Conservation (phyloP, 2,888 invertebrate species). For the Cephalotes varians region DNA sequence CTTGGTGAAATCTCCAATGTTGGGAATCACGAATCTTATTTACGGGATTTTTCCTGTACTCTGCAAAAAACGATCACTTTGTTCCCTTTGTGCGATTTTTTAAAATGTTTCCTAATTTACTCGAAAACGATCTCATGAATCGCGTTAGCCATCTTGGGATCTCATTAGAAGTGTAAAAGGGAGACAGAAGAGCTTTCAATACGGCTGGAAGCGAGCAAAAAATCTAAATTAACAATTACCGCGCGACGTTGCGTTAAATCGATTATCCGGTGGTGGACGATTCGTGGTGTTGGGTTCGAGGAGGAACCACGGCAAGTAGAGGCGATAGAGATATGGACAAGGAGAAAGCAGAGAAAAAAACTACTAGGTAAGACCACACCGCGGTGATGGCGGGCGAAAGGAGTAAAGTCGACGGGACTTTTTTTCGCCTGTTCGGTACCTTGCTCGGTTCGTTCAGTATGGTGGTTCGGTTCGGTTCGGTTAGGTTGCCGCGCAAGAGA, state of each 20-base stretch:
- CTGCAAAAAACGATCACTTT: neutral
- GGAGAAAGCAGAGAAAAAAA: constrained; percentile 29
- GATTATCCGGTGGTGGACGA: constrained; percentile 49
- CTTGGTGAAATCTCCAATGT: constrained; percentile 31
- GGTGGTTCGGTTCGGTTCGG: constrained; percentile 64
- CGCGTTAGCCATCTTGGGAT: neutral
- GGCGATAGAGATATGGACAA: constrained; percentile 53
- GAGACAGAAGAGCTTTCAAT: constrained; percentile 22
- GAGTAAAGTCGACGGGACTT: constrained; percentile 53
- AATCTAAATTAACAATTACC: constrained; percentile 53
- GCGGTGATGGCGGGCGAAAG: constrained; percentile 27
- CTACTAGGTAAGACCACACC: constrained; percentile 13
- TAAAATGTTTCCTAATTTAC: neutral
- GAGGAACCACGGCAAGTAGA: constrained; percentile 37
- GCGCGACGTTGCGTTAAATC: constrained; percentile 54
- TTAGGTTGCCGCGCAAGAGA: constrained; percentile 67
- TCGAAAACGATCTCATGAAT: constrained; percentile 25
- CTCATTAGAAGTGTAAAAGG: constrained; percentile 29
- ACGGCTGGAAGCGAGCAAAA: constrained; percentile 29
- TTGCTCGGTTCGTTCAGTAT: constrained; percentile 63
- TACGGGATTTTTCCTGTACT: neutral
- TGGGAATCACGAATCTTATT: constrained; percentile 17
- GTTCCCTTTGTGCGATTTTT: neutral
- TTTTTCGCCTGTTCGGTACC: constrained; percentile 44
- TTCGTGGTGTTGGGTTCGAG: neutral